Conservation (phyloP, 2,888 invertebrate genomes). For the Pyrgus malvae region DNA sequence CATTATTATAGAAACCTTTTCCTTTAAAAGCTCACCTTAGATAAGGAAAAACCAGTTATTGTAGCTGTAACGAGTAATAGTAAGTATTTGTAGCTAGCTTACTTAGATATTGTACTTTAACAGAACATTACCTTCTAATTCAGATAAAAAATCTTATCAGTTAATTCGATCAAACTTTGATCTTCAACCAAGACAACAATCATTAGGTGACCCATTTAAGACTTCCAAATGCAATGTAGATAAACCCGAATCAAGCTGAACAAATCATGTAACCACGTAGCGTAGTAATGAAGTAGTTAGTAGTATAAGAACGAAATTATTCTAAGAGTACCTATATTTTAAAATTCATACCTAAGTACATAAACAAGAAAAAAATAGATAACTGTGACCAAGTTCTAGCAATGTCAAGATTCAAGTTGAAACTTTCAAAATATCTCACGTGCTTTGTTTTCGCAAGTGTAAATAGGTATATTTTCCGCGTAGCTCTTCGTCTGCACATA, state of each 20-base stretch:
- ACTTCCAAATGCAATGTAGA: no score
- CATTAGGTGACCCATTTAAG: no score
- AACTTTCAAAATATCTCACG: conserved; percentile 10
- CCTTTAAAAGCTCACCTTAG: neutral
- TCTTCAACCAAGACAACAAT: no score
- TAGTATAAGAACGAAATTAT: no score
- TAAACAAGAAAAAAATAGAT: neutral
- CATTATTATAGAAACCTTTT: conserved; percentile 44
- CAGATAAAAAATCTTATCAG: conserved; percentile 9
- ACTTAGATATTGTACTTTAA: no score
- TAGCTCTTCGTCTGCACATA: conserved; percentile 39
- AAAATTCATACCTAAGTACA: neutral
- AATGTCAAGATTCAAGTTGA: conserved; percentile 13
- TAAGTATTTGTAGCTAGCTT: no score
- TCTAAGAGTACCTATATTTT: no score
- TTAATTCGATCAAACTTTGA: no score
- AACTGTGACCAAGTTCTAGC: neutral
- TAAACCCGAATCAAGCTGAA: no score
- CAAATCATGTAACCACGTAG: no score
- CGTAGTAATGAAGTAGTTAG: no score
- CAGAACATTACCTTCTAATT: no score
- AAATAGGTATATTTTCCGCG: conserved; percentile 36
- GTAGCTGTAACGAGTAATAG: neutral
- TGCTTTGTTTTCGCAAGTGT: conserved; percentile 17
- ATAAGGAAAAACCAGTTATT: neutral